A percentile compares a stretch with the other conserved stretches of the same genome.
These are phyloP conservation scores for Limenitis camilla DNA, from an alignment of 2,888 invertebrate species.

Conservation along the genomic window DNA sequence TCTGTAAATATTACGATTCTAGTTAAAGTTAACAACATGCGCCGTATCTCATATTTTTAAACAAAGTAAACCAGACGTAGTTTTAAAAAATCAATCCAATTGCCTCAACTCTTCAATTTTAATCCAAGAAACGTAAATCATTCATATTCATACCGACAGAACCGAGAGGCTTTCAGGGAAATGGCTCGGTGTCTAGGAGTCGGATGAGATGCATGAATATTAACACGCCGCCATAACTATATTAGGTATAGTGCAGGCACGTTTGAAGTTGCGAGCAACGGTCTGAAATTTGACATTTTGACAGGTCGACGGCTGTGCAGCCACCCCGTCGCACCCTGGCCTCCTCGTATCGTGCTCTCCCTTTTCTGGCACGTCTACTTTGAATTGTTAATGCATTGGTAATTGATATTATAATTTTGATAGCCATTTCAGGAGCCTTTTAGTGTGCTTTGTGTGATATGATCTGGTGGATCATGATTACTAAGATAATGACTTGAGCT, in stretches of 20 bases:
- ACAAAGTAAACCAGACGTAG: not conserved
- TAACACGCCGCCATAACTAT: conserved; percentile 68
- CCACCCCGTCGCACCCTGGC: conserved; percentile 38
- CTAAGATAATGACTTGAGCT: not conserved
- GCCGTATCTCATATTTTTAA: conserved; percentile 5
- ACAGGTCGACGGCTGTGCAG: conserved; percentile 71
- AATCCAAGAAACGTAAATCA: conserved; percentile 66
- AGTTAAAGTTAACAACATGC: too few species aligned
- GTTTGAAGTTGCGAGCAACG: conserved; percentile 72
- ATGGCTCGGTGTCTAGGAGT: conserved; percentile 63
- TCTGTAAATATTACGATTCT: too few species aligned
- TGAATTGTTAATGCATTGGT: conserved; percentile 74
- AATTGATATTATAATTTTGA: conserved; percentile 74
- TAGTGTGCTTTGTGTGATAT: conserved; percentile 39
- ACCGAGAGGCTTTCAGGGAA: conserved; percentile 67
- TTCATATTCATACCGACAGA: conserved; percentile 68
- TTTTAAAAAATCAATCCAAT: not conserved
- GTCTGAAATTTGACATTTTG: conserved; percentile 76
- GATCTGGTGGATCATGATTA: conserved; percentile 2
- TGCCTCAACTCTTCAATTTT: conserved; percentile 39
- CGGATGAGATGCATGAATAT: conserved; percentile 73
- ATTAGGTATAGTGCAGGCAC: conserved; percentile 68
- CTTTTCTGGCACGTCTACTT: conserved; percentile 70
- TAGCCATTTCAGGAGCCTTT: conserved; percentile 59
- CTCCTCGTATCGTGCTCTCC: conserved; percentile 51